These are phyloP conservation scores for Vireo altiloquus DNA, from an alignment of 2,113 vertebrate genomes.

Conservation along the genomic window DNA sequence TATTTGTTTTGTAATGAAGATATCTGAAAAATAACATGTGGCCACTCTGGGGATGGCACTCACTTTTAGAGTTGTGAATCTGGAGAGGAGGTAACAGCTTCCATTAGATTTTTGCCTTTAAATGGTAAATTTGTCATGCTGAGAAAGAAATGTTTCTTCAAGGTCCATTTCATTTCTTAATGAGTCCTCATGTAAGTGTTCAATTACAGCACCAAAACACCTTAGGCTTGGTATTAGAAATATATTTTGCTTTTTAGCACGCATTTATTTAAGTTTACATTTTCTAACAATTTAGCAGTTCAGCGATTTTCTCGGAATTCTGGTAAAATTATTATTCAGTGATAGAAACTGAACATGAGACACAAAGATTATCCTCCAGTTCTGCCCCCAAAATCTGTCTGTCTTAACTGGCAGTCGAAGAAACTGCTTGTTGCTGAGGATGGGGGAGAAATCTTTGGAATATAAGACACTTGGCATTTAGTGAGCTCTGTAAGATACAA, in stretches of 20 bases:
- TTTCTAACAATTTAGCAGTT: not conserved
- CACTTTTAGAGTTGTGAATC: not conserved
- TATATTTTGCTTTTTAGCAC: not conserved
- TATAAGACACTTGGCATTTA: slow-evolving; percentile 15
- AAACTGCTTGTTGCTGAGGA: not conserved
- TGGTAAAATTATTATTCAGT: not conserved
- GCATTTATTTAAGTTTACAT: not conserved
- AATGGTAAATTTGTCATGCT: not conserved
- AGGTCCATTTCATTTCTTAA: not conserved
- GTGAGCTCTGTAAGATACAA: slow-evolving; percentile 13
- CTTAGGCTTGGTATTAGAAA: not conserved
- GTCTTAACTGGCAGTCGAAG: not conserved
- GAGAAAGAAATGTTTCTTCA: not conserved
- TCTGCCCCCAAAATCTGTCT: not conserved
- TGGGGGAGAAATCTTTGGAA: not conserved
- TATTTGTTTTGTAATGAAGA: not conserved
- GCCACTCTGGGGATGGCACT: not conserved
- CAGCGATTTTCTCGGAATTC: not conserved
- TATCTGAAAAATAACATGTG: not conserved
- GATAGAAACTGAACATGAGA: not conserved
- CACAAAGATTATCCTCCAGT: not conserved
- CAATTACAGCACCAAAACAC: not conserved
- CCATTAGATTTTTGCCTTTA: not conserved
- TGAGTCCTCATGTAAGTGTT: not conserved
- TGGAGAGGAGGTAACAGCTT: not conserved